Base-by-base conservation (phyloP, 2,797 vertebrate genomes). In the Scarus forsteni region DNA sequence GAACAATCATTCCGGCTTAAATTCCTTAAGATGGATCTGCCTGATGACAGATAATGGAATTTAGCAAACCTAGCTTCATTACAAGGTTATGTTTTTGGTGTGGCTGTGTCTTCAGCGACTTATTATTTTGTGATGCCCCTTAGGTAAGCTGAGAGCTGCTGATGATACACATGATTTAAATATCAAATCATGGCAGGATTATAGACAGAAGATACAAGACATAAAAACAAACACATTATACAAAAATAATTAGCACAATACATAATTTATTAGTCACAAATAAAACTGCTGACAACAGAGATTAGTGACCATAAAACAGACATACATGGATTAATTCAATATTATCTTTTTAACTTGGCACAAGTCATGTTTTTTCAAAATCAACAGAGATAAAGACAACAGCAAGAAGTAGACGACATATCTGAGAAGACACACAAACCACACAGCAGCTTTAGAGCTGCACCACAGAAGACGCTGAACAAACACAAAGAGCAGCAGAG, bases 231-330 rank as follows among this genome's bases (percentile, higher is more conserved):
- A 60, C 39, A 43, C 16, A 0, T 45, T 5, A n/a, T n/a, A 70
- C 18, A 75, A 3, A 64, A 27, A 19, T 7, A 59, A 48, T 5
- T 6, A 54, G 1, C 42, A 35, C 11, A 12, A 43, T 1, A 68
- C 3, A 48, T 19, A 0, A 53, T 80, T 73, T 60, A 70, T 77
- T 73, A 69, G 50, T 75, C 44, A 77, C 36, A 79, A 51, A 40
- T 35, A 57, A 45, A 56, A 61, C 52, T 0, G 1, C 10, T 72
- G 45, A 73, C 40, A 61, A 9, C 8, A 48, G 51, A 6, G 1
- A 44, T 77, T 72, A 44, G 36, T 67, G 64, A 71, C 59, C 60
- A 62, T 43, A 78, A 65, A 35, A 73, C 52, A 56, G 48, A 59
- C 3, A 13, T 5, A 75, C 56, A 66, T 43, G 27, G 40, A 66